Evolutionary conservation across 2,888 invertebrate species (phyloP).

Genomic region (Andrena minutula): DNA sequence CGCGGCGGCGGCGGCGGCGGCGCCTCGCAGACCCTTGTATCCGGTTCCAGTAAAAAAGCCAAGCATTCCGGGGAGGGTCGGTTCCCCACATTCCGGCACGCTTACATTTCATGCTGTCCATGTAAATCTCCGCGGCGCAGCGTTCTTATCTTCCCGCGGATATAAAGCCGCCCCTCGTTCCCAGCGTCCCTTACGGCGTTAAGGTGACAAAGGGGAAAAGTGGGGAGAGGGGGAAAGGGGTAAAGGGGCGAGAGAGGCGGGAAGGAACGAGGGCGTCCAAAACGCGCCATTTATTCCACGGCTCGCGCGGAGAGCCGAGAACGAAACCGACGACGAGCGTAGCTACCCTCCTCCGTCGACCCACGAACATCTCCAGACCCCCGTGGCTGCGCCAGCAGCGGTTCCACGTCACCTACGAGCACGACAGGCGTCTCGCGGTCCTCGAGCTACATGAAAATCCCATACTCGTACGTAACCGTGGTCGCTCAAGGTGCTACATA

Average conservation of each 20-base stretch:
- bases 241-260: background rate
- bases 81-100: constrained; percentile 40
- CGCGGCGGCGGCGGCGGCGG: background rate
- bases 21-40: constrained; percentile 47
- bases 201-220: constrained; percentile 39
- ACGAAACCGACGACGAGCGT: constrained; percentile 39
- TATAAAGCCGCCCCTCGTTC: constrained; percentile 46
- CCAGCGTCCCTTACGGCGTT: constrained; percentile 28
- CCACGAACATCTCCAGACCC: background rate
- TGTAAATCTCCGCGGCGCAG: constrained; percentile 59
- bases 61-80: constrained; percentile 46
- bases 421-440: constrained; percentile 38
- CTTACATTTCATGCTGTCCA: constrained; percentile 54
- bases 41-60: constrained; percentile 48
- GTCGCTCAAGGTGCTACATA: background rate
- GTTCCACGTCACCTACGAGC: constrained; percentile 20
- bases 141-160: constrained; percentile 60
- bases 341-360: background rate
- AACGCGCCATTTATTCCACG: constrained; percentile 59
- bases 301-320: constrained; percentile 27
- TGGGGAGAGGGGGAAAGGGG: constrained; percentile 3
- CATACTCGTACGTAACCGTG: constrained; percentile 54
- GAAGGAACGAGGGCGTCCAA: constrained; percentile 35
- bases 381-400: background rate
- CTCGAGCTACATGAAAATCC: constrained; percentile 65